Percentiles rank a stretch among this genome's conserved stretches.
phyloP scores from a whole-genome alignment of 2,888 invertebrate genomes.

The Lamproptera curius region DNA sequence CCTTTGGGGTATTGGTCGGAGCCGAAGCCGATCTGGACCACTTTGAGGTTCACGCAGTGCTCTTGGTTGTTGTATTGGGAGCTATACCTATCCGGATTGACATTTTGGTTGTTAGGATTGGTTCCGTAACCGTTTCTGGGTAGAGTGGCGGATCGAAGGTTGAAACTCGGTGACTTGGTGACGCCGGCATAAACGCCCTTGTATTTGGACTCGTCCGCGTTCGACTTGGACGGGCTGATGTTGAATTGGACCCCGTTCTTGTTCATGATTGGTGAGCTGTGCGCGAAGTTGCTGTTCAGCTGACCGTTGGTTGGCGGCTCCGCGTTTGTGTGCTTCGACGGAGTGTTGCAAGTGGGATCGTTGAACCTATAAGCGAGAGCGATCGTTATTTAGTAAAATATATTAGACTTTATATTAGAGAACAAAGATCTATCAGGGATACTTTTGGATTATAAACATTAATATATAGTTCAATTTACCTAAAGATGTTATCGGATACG shows the following conservation, averaged over 20 bases:
- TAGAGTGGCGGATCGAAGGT: slow-evolving; percentile 82
- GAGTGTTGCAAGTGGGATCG: slow-evolving; percentile 78
- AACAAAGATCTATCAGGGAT: no score
- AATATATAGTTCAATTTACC: no score
- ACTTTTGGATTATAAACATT: no score
- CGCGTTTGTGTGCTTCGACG: slow-evolving; percentile 43
- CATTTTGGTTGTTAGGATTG: slow-evolving; percentile 56
- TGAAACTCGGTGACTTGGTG: slow-evolving; percentile 69
- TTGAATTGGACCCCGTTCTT: slow-evolving; percentile 77
- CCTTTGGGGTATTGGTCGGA: slow-evolving; percentile 79
- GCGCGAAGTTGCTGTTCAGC: slow-evolving; percentile 59
- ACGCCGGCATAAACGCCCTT: slow-evolving; percentile 58
- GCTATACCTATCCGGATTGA: slow-evolving; percentile 72
- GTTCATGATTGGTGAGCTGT: slow-evolving; percentile 75
- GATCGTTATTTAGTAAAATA: no score
- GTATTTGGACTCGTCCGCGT: slow-evolving; percentile 64
- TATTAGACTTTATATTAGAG: no score
- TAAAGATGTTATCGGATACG: slow-evolving; percentile 81
- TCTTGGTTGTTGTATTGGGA: slow-evolving; percentile 74
- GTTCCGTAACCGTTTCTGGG: slow-evolving; percentile 82
- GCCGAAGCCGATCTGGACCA: slow-evolving; percentile 80
- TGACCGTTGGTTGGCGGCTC: slow-evolving; percentile 50
- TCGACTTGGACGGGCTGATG: slow-evolving; percentile 65
- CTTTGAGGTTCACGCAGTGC: slow-evolving; percentile 76
- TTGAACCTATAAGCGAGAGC: slow-evolving; percentile 72